Percentiles rank a stretch among this genome's conserved stretches.
phyloP scores from a whole-genome alignment of 2,797 vertebrate species.

The Nasua narica region DNA sequence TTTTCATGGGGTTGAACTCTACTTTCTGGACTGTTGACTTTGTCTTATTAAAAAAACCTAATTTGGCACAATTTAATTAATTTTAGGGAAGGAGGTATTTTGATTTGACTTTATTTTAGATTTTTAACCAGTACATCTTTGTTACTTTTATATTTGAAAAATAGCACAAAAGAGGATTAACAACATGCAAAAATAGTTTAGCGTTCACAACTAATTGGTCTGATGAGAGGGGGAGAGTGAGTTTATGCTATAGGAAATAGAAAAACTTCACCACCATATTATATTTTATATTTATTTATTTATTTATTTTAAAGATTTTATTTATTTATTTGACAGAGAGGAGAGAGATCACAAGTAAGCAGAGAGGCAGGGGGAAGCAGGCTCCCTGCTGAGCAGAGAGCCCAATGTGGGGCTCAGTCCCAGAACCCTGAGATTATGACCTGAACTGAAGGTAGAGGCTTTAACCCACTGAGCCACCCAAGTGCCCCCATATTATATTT shows the following conservation, averaged over 20 bases:
- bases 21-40: neutral
- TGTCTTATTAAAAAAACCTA: neutral
- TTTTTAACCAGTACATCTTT: neutral
- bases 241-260: neutral
- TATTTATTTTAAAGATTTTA: no score
- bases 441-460: no score
- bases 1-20: neutral
- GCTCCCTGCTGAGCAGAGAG: no score
- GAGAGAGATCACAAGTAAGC: no score
- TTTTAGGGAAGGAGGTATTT: neutral
- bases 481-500: neutral
- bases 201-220: neutral
- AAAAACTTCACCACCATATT: neutral
- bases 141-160: neutral
- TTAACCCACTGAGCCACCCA: no score
- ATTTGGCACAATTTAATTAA: neutral
- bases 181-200: neutral
- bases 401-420: no score
- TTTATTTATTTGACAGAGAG: no score
- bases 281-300: no score
- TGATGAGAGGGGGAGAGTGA: neutral
- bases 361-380: no score
- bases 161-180: neutral
- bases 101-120: neutral
- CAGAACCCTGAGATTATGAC: no score